Evolutionary conservation across 2,888 invertebrate species (phyloP), one percentile per base, ranked within the genome.

Genomic region (Apantesis nais): DNA sequence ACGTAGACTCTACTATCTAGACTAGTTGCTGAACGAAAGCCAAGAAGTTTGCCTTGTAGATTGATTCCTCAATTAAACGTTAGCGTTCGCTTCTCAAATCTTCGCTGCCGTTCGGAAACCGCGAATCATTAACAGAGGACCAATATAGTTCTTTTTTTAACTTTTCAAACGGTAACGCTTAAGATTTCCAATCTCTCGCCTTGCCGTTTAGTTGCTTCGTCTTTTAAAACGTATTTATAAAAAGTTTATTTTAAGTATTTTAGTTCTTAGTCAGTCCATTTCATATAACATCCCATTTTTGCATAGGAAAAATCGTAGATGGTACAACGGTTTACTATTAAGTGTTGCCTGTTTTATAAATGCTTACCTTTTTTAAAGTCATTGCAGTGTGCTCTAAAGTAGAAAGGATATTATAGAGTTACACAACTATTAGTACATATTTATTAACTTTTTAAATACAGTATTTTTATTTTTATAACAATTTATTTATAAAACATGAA

Each of bases 1-100:
- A 76, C 67, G 73, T 72, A 74, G 73, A 73, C 31, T 79, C 62
- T 55, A 67, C 61, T 69, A 63, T 68, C 66, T 58, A 63, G 70
- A 67, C 52, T 68, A 44, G 29, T 63, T 52, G 14, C 29, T 66
- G 44, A 67, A 66, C 66, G 39, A 55, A 52, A 62, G 71, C 78
- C 76, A 76, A 77, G 82, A 88, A 88, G 84, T 89, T 89, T 84
- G 83, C 79, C 83, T 83, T 84, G 79, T 75, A 83, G 84, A 88
- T 86, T 86, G 84, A 87, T 86, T 88, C 84, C 85, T 86, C 87
- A 88, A 89, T 87, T 89, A 87, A 88, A 87, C 81, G 81, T 68
- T 70, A 61, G 52, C 61, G 52, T 55, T 69, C 41, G 25, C 60
- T 62, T 66, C 41, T 48, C 70, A 29, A 41, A 63, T 66, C 62